Percentiles rank a stretch among this genome's conserved stretches.
These are phyloP conservation scores for Leptopterna dolabrata DNA, from an alignment of 2,888 invertebrate genomes.

Conservation along the genomic window DNA sequence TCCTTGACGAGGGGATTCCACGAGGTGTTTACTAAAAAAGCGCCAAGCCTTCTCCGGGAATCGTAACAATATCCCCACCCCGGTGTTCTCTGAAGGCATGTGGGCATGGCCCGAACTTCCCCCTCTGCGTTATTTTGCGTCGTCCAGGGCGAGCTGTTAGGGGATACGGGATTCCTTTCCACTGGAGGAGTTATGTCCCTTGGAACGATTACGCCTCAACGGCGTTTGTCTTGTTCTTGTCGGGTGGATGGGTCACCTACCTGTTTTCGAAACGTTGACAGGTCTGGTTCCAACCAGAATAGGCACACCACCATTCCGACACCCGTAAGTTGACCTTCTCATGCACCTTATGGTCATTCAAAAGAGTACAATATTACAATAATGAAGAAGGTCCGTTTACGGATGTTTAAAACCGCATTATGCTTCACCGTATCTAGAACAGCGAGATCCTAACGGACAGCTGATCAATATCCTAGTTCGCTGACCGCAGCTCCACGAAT, in stretches of 20 bases:
- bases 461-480: no score
- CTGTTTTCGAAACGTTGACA: not conserved
- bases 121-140: not conserved
- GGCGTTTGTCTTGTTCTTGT: not conserved
- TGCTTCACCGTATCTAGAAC: no score
- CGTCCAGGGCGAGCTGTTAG: not conserved
- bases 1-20: not conserved
- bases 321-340: not conserved
- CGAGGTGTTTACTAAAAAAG: not conserved
- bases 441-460: no score
- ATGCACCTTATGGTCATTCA: no score
- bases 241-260: not conserved
- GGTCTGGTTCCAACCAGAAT: not conserved
- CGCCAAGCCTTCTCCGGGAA: not conserved
- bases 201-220: not conserved
- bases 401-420: no score
- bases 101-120: not conserved
- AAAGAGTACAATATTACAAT: no score
- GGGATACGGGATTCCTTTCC: not conserved
- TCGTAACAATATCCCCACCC: not conserved
- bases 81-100: not conserved
- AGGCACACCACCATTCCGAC: not conserved
- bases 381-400: no score
- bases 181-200: not conserved
- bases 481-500: no score